Evolutionary conservation across 2,888 invertebrate species (phyloP).

Genomic region (Dioctria rufipes): DNA sequence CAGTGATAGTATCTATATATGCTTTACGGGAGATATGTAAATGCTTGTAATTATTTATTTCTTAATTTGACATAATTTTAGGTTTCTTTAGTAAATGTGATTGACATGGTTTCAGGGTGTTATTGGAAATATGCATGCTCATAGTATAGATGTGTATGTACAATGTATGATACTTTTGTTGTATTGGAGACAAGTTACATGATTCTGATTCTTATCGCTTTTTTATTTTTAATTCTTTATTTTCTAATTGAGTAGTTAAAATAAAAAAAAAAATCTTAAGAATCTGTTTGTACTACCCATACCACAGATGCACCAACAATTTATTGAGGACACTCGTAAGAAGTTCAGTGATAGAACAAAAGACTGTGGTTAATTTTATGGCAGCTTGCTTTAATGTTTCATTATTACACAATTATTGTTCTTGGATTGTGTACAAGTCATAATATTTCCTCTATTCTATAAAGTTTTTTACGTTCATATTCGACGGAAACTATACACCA

Average conservation of each 20-base stretch:
- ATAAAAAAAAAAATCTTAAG: background rate
- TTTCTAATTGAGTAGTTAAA: too few relatives aligned
- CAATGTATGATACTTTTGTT: too few relatives aligned
- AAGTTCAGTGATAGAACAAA: background rate
- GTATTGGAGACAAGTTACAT: background rate
- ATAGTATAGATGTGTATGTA: too few relatives aligned
- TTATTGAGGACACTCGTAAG: background rate
- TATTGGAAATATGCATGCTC: background rate
- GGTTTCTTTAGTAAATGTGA: constrained; percentile 18
- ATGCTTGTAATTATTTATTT: constrained; percentile 31
- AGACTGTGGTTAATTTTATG: constrained; percentile 8
- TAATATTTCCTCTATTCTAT: background rate
- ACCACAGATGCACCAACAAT: too few relatives aligned
- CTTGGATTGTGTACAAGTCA: background rate
- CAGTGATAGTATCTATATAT: constrained; percentile 3
- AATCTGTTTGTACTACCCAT: constrained; percentile 1
- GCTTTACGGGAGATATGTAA: constrained; percentile 12
- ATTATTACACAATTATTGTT: constrained; percentile 31
- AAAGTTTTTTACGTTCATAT: too few relatives aligned
- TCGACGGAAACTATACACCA: too few relatives aligned
- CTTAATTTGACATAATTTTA: constrained; percentile 31
- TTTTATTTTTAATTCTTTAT: background rate
- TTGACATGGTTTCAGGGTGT: background rate
- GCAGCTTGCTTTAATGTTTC: constrained; percentile 26
- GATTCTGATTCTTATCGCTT: background rate